Evolutionary conservation across 2,888 invertebrate species (phyloP).

Genomic region (Dioctria rufipes): DNA sequence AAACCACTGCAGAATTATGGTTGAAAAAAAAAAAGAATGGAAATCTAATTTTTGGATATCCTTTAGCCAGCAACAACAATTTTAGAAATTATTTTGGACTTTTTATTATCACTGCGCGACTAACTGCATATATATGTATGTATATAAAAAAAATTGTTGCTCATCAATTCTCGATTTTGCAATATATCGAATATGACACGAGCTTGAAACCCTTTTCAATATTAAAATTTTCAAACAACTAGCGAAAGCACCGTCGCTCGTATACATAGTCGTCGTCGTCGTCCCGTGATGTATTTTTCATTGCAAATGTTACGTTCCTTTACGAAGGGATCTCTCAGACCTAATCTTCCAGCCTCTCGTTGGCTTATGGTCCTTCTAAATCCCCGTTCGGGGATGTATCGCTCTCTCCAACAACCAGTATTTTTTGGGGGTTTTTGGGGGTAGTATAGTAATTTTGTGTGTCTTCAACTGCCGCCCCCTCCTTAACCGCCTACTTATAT

Average conservation of each 20-base stretch:
- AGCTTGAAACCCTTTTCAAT: conserved; percentile 27
- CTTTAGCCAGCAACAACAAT: too few relatives aligned
- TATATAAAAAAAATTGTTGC: background rate
- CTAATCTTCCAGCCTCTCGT: conserved; percentile 57
- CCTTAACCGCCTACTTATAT: conserved; percentile 36
- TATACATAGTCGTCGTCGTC: background rate
- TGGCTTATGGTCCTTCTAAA: conserved; percentile 53
- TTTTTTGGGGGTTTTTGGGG: conserved; percentile 11
- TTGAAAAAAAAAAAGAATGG: too few relatives aligned
- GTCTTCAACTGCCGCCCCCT: conserved; percentile 28
- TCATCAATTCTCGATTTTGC: background rate
- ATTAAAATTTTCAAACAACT: conserved; percentile 49
- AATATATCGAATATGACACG: conserved; percentile 20
- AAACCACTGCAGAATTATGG: background rate
- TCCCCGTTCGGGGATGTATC: conserved; percentile 49
- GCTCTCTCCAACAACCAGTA: conserved; percentile 36
- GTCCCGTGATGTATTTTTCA: conserved; percentile 52
- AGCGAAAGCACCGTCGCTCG: background rate
- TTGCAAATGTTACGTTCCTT: conserved; percentile 52
- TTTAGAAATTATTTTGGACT: too few relatives aligned
- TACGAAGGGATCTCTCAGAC: conserved; percentile 52
- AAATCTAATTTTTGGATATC: too few relatives aligned
- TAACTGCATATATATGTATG: too few relatives aligned
- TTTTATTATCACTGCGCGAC: too few relatives aligned
- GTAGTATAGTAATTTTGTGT: conserved; percentile 33